A percentile compares a stretch with the other conserved stretches of the same genome.
phyloP scores from a whole-genome alignment of 2,113 vertebrate genomes.

The Archocentrus centrarchus region DNA sequence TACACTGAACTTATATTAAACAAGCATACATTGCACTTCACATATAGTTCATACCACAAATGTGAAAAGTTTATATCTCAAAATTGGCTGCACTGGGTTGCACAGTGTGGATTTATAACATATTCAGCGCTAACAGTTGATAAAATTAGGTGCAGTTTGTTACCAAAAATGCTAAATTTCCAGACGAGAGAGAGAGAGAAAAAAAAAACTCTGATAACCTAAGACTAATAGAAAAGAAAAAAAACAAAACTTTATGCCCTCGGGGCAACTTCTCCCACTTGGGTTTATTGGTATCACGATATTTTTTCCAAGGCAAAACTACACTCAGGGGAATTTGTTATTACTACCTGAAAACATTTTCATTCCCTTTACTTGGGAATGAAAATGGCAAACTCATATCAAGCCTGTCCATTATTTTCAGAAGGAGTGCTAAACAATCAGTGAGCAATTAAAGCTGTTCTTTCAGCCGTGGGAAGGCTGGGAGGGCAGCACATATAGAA shows the following conservation, averaged over 20 bases:
- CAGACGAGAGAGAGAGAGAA: background rate
- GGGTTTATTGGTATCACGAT: background rate
- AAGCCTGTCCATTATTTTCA: background rate
- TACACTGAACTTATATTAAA: rapidly evolving
- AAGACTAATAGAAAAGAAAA: background rate
- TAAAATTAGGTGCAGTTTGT: background rate
- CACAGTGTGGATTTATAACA: background rate
- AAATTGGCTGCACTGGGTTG: background rate
- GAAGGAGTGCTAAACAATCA: background rate
- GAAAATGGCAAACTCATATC: background rate
- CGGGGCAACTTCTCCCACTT: too few species aligned
- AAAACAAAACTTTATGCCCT: background rate
- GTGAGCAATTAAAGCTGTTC: background rate
- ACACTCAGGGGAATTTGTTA: background rate
- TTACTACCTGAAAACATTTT: background rate
- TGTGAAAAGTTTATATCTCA: background rate
- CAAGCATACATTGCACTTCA: background rate
- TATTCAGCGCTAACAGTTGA: background rate
- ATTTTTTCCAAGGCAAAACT: background rate
- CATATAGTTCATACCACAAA: background rate
- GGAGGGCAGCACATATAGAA: background rate
- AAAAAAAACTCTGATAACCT: background rate
- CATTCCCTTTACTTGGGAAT: background rate
- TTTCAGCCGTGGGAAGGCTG: background rate
- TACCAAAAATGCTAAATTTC: background rate